Evolutionary conservation across 1,140 invertebrate species (phyloP).

Genomic region (Aphelenchoides fujianensis): DNA sequence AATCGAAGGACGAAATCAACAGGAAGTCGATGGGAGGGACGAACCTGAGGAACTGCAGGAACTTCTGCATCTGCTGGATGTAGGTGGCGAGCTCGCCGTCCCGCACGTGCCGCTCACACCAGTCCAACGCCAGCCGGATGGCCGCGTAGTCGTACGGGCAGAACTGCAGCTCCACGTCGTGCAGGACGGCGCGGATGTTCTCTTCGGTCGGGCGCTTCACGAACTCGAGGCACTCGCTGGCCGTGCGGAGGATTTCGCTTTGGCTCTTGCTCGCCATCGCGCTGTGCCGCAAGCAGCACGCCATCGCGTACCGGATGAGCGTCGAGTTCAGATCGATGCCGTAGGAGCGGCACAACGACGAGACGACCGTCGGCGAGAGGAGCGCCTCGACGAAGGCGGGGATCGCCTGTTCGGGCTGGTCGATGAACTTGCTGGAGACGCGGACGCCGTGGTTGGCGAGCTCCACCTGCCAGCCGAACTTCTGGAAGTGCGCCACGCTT

Average conservation of each 20-base stretch:
- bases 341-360: conserved; percentile 1
- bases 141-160: conserved; percentile 9
- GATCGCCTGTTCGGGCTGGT: not conserved
- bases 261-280: not conserved
- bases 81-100: not conserved
- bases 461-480: not conserved
- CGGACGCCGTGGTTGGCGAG: not conserved
- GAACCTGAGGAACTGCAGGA: not conserved
- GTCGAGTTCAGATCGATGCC: not conserved
- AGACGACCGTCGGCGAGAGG: not conserved
- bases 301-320: not conserved
- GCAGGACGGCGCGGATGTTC: not conserved
- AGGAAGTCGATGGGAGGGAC: not conserved
- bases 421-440: conserved; percentile 5
- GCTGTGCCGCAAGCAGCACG: not conserved
- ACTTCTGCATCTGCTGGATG: conserved; percentile 2
- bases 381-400: not conserved
- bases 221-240: not conserved
- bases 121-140: not conserved
- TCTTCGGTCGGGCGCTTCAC: not conserved
- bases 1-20: not conserved
- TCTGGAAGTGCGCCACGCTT: not conserved
- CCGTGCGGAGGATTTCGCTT: not conserved
- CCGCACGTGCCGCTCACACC: not conserved
- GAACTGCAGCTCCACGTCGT: not conserved